Evolutionary conservation across 2,113 vertebrate genomes (phyloP), one percentile per base, ranked within the genome.

Genomic region (Uropsilus gracilis): DNA sequence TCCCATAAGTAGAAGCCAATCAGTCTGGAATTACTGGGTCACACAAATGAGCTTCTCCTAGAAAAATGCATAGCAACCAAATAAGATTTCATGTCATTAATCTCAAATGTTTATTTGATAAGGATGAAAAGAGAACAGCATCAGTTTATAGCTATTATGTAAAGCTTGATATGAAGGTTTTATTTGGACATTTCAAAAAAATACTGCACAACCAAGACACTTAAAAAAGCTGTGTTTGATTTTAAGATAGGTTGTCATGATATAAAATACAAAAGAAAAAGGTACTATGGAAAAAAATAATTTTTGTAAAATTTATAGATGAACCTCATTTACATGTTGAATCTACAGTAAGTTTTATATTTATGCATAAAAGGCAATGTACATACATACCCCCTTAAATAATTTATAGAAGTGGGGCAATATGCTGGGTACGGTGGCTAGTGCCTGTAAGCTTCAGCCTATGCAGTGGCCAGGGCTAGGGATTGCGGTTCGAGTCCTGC

Each of bases 171-270:
- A 87, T 69, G 16, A 81, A 92, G 68, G 24, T 44, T 82, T 84
- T 75, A 92, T 85, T 71, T 86, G 16, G 91, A 76, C 13, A 84
- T 34, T 91, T 89, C 63, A 86, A 16, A 28, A 68, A 80, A 86
- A 89, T 46, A 34, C 20, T 30, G 28, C 44, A 82, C 50, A 86
- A 68, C 81, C 82, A 77, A 87, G 82, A 84, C 10, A 80, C 5
- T 3, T 78, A 61, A 86, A 90, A 94, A 93, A 88, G 32, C 11
- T 30, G 78, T 86, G 83, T 72, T 73, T 95, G 44, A 86, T 81
- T 55, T 92, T 63, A 85, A 89, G 78, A 42, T 44, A 86, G 3
- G 85, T 66, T 87, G 73, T 78, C 7, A 69, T 42, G 4, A 11
- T 46, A 68, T n/a, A 66, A 66, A 66, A 66, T 30, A 86, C 44